A percentile compares a stretch with the other conserved stretches of the same genome.
phyloP scores from a whole-genome alignment of 2,888 invertebrate genomes.

The Helleia helle region DNA sequence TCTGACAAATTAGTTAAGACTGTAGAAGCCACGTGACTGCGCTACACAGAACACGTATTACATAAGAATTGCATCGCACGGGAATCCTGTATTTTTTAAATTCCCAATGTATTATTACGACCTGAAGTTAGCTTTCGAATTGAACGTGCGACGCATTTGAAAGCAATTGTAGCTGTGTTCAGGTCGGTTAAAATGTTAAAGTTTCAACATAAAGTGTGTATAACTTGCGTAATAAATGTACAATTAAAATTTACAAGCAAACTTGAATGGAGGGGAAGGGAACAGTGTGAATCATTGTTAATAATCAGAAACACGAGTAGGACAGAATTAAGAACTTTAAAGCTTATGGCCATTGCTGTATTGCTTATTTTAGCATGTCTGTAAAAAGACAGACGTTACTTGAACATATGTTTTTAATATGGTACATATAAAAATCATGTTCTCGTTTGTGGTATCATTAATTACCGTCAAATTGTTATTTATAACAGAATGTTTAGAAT shows the following conservation, averaged over 20 bases:
- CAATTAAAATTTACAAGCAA: conserved; percentile 21
- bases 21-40: conserved; percentile 1
- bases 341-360: conserved; percentile 12
- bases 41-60: not conserved
- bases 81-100: not conserved
- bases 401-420: conserved; percentile 22
- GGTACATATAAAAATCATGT: conserved; percentile 18
- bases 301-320: conserved; percentile 20
- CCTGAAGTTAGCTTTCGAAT: not conserved
- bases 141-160: not conserved
- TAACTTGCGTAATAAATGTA: conserved; percentile 19
- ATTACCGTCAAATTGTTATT: conserved; percentile 5
- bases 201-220: conserved; percentile 10
- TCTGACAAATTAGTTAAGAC: conserved; percentile 7
- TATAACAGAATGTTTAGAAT: not conserved
- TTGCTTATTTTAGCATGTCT: not conserved
- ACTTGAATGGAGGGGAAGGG: conserved; percentile 22
- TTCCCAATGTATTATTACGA: not conserved
- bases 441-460: conserved; percentile 23
- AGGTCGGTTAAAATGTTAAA: not conserved
- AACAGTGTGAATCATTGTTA: conserved; percentile 22
- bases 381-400: conserved; percentile 10
- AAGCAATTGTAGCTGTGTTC: not conserved
- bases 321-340: conserved; percentile 20
- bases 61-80: not conserved